These are phyloP conservation scores for Periophthalmodon schlosseri DNA, from an alignment of 2,113 vertebrate species.

Conservation along the genomic window DNA sequence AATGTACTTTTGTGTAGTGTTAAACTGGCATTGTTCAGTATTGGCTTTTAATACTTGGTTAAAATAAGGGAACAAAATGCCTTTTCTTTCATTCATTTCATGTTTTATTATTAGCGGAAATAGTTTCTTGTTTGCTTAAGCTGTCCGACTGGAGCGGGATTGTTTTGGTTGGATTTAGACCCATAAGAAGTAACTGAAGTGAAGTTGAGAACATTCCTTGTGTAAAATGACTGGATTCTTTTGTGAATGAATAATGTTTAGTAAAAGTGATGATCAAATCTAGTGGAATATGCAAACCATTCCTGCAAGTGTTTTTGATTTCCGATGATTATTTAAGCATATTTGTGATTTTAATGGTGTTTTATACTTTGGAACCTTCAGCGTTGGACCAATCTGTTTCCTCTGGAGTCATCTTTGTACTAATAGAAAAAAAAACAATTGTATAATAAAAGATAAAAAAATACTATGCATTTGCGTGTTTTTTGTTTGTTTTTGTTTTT, in stretches of 20 bases:
- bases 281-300: constrained; percentile 45
- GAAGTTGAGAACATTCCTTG: constrained; percentile 69
- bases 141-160: constrained; percentile 43
- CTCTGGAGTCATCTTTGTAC: constrained; percentile 24
- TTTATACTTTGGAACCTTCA: constrained; percentile 52
- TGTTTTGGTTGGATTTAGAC: constrained; percentile 53
- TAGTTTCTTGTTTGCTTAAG: constrained; percentile 54
- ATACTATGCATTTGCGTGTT: constrained; percentile 18
- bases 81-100: background rate
- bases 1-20: constrained; percentile 36
- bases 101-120: constrained; percentile 28
- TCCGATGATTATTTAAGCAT: constrained; percentile 62
- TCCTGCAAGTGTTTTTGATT: constrained; percentile 35
- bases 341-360: constrained; percentile 41
- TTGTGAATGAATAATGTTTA: constrained; percentile 24
- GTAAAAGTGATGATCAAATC: constrained; percentile 35
- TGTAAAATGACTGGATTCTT: constrained; percentile 54
- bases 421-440: constrained; percentile 28
- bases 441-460: constrained; percentile 57
- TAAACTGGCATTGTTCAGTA: constrained; percentile 46
- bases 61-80: constrained; percentile 34
- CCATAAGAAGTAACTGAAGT: constrained; percentile 28
- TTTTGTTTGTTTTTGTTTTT: background rate
- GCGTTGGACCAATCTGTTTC: constrained; percentile 25
- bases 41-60: constrained; percentile 17